These are phyloP conservation scores for Poeciliopsis presidionis DNA, from an alignment of 2,797 vertebrate genomes.

Conservation along the genomic window DNA sequence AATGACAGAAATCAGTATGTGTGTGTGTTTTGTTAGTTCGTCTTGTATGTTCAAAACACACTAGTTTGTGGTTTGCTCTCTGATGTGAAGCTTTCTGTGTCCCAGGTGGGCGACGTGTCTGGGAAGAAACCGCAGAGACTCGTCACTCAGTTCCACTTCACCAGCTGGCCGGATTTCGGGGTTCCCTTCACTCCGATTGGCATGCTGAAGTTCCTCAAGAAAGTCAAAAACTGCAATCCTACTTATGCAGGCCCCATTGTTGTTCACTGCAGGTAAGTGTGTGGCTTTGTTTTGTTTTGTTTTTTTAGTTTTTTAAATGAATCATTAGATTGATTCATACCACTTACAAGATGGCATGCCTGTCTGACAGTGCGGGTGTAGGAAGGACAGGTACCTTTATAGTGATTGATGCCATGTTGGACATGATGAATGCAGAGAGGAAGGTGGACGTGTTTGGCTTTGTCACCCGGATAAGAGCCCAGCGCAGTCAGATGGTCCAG, in stretches of 20 bases:
- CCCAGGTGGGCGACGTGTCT: constrained; percentile 92
- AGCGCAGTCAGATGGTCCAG: constrained; percentile 99
- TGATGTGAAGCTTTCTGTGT: constrained; percentile 2
- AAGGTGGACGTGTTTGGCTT: constrained; percentile 98
- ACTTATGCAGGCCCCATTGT: constrained; percentile 94
- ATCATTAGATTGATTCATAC: background rate
- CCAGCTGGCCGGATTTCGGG: constrained; percentile 98
- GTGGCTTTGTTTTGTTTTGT: no score
- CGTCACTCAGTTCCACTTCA: constrained; percentile 98
- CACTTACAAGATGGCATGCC: constrained; percentile 1
- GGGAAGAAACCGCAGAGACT: constrained; percentile 97
- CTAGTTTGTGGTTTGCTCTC: background rate
- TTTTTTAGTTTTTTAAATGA: background rate
- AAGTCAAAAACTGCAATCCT: constrained; percentile 95
- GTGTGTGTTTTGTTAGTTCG: background rate
- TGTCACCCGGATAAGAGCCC: constrained; percentile 94
- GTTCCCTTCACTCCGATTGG: constrained; percentile 99
- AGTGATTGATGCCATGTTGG: constrained; percentile 98
- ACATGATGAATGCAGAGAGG: constrained; percentile 94
- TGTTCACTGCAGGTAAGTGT: constrained; percentile 94
- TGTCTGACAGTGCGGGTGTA: constrained; percentile 88
- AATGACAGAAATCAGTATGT: background rate
- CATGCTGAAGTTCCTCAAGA: constrained; percentile 99
- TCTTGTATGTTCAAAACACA: background rate
- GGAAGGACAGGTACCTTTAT: constrained; percentile 97